A percentile compares a stretch with the other conserved stretches of the same genome.
Conservation (phyloP, 2,113 vertebrate genomes). For the Lathamus discolor region DNA sequence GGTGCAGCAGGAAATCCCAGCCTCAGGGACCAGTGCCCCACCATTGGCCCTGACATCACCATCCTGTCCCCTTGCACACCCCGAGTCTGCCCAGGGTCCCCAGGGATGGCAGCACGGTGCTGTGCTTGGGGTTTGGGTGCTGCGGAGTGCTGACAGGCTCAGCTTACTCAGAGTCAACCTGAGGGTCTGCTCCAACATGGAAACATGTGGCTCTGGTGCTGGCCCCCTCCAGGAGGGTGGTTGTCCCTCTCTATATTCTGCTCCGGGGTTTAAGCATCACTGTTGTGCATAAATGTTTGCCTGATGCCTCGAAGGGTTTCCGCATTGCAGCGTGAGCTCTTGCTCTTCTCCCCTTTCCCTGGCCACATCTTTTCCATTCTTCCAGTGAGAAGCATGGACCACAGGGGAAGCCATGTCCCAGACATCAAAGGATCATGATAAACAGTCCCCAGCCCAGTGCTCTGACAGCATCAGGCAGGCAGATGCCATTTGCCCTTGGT, state of each 20-base stretch:
- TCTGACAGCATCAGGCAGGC: not conserved
- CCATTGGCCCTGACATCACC: not conserved
- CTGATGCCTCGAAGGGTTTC: not conserved
- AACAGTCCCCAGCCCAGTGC: not conserved
- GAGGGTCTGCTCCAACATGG: rapidly evolving
- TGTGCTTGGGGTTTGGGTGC: rapidly evolving
- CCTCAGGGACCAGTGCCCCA: rapidly evolving
- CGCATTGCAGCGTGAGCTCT: not conserved
- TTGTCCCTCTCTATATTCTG: not conserved
- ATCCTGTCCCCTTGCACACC: not conserved
- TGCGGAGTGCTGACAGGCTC: not conserved
- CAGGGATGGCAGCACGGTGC: rapidly evolving
- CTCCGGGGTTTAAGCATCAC: rapidly evolving
- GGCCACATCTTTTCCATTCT: not conserved
- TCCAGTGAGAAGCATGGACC: not conserved
- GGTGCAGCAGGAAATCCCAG: not conserved
- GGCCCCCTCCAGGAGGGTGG: not conserved
- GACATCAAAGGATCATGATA: not conserved
- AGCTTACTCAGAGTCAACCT: not conserved
- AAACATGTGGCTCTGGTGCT: not conserved
- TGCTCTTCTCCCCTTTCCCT: not conserved
- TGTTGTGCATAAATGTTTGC: not conserved
- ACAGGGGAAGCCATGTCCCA: not conserved
- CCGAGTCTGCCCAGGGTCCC: not conserved
- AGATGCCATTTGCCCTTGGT: rapidly evolving